Conservation (phyloP, 2,888 invertebrate genomes). For the Melieria picta region DNA sequence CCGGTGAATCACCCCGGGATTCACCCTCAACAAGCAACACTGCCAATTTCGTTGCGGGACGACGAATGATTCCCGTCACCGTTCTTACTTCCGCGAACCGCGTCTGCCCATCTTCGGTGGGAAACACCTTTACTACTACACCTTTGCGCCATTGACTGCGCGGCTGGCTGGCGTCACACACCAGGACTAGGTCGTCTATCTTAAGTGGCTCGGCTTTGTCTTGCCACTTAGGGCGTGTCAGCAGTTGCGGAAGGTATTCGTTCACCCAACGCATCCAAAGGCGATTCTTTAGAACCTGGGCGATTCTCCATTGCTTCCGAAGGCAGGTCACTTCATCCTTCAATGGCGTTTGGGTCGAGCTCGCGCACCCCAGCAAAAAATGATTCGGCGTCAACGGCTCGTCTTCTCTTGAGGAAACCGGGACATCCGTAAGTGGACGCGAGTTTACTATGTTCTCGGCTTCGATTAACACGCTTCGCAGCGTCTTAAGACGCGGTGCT, state of each 20-base stretch:
- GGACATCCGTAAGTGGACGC: slow-evolving; percentile 25
- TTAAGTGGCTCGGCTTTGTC: slow-evolving; percentile 25
- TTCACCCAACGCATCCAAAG: slow-evolving; percentile 30
- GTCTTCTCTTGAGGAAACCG: slow-evolving; percentile 27
- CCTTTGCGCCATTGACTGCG: slow-evolving; percentile 28
- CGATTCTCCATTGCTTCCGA: slow-evolving; percentile 36
- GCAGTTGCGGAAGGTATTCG: too few relatives aligned
- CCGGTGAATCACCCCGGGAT: too few relatives aligned
- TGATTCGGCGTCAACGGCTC: slow-evolving; percentile 40
- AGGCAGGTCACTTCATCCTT: slow-evolving; percentile 13
- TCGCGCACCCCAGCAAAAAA: slow-evolving; percentile 36
- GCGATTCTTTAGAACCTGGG: slow-evolving; percentile 30
- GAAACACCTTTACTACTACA: too few relatives aligned
- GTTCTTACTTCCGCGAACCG: too few relatives aligned
- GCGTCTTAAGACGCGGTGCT: neutral
- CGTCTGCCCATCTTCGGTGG: too few relatives aligned
- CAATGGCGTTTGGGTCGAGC: slow-evolving; percentile 21
- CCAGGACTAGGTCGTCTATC: slow-evolving; percentile 27
- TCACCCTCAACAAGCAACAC: too few relatives aligned
- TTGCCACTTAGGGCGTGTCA: slow-evolving; percentile 30
- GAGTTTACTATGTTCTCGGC: slow-evolving; percentile 9
- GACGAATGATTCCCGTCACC: too few relatives aligned
- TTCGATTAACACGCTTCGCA: slow-evolving; percentile 17
- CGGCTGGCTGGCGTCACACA: neutral
- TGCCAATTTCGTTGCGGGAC: too few relatives aligned